These are phyloP conservation scores for Baryphthengus martii DNA, from an alignment of 2,113 vertebrate species.

Conservation along the genomic window DNA sequence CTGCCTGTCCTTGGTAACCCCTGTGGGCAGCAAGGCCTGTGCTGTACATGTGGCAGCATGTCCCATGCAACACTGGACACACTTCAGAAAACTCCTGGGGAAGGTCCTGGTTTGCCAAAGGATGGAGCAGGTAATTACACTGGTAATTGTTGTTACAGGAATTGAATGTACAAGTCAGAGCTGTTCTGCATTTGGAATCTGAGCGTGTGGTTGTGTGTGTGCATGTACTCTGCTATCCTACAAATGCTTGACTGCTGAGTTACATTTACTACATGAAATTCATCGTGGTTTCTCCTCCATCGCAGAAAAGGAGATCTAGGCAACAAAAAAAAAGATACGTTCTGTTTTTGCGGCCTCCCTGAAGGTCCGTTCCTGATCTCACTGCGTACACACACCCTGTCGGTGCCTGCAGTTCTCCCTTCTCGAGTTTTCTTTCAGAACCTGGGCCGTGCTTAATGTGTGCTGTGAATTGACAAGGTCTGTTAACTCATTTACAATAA, in stretches of 20 bases:
- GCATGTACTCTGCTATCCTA: not conserved
- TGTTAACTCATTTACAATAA: not conserved
- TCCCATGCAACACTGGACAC: not conserved
- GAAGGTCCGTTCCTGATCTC: not conserved
- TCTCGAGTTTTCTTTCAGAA: not conserved
- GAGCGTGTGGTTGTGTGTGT: not conserved
- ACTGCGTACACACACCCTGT: fast-evolving
- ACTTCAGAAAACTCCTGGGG: not conserved
- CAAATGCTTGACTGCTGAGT: not conserved
- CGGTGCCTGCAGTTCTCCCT: not conserved
- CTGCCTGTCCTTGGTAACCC: not conserved
- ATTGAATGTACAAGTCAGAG: not conserved
- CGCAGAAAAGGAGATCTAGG: not conserved
- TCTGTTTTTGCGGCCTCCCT: not conserved
- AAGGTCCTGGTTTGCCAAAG: not conserved
- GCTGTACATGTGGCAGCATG: not conserved
- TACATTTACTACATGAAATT: not conserved
- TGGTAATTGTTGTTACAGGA: not conserved
- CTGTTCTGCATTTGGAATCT: not conserved
- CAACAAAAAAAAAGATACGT: not conserved
- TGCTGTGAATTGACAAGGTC: not conserved
- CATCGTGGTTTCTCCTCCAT: not conserved
- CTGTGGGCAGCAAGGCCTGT: not conserved
- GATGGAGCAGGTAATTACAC: not conserved
- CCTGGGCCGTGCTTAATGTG: not conserved